These are phyloP conservation scores for Myotis myotis DNA, from an alignment of 2,797 vertebrate species.

Conservation along the genomic window DNA sequence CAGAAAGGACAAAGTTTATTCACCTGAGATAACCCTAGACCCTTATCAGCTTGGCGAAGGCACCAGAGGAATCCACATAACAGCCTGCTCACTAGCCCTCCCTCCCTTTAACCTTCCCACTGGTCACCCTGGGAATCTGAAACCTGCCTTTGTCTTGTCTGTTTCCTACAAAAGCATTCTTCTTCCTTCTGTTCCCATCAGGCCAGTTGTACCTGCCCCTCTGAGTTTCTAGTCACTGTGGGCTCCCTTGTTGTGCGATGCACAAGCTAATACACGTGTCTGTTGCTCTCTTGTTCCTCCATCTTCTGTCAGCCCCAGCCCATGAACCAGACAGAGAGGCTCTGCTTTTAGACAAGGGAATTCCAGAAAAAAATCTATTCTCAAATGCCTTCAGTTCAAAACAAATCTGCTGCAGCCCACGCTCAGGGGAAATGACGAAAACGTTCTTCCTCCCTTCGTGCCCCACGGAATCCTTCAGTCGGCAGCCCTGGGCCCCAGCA, in stretches of 20 bases:
- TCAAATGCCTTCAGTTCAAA: neutral
- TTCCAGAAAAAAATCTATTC: neutral
- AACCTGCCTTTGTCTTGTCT: neutral
- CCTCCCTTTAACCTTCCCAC: neutral
- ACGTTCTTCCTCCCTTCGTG: neutral
- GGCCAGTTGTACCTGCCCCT: neutral
- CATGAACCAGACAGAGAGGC: neutral
- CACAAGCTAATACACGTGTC: neutral
- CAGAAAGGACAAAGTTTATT: neutral
- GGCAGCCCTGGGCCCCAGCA: neutral
- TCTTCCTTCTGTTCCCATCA: neutral
- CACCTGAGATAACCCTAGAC: neutral
- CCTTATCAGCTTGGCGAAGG: neutral
- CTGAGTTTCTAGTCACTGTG: neutral
- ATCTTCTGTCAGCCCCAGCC: neutral
- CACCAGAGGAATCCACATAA: neutral
- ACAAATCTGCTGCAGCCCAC: neutral
- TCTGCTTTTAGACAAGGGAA: neutral
- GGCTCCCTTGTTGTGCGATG: neutral
- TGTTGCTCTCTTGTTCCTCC: neutral
- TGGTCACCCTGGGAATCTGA: neutral
- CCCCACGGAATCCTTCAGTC: neutral
- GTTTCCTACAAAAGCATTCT: neutral
- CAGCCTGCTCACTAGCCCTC: neutral
- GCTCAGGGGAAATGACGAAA: neutral